Evolutionary conservation across 2,888 invertebrate species (phyloP).

Genomic region (Rhyacophila evoluta): DNA sequence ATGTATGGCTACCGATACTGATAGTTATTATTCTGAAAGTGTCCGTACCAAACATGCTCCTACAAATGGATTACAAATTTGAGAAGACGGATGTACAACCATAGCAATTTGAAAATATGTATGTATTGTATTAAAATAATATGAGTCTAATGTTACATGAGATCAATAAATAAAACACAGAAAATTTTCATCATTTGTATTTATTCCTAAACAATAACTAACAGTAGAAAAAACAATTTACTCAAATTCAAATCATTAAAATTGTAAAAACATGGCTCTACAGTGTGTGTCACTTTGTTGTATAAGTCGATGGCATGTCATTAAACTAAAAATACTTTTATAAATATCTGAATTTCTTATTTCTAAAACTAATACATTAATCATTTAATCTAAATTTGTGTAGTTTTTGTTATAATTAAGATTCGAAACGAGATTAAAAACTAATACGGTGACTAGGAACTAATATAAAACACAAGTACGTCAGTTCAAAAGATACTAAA

Average conservation of each 20-base stretch:
- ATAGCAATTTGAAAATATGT: no score
- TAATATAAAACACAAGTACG: background rate
- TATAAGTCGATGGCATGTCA: background rate
- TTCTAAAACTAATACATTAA: background rate
- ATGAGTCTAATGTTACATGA: no score
- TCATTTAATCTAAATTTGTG: background rate
- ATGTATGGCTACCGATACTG: background rate
- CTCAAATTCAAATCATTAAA: background rate
- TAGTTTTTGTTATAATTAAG: background rate
- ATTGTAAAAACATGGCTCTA: background rate
- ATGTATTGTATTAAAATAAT: no score
- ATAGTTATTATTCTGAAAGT: background rate
- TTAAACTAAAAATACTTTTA: background rate
- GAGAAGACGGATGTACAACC: no score
- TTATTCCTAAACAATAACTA: background rate
- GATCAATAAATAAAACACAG: background rate
- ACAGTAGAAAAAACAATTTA: no score
- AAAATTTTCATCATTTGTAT: background rate
- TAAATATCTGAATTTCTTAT: background rate
- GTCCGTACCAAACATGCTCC: background rate
- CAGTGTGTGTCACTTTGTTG: background rate
- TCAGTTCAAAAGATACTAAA: background rate
- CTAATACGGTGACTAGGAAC: slow-evolving; percentile 7
- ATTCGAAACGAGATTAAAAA: background rate
- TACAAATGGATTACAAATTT: slow-evolving; percentile 25